Conservation (phyloP, 2,797 vertebrate species). For the Vultur gryphus region DNA sequence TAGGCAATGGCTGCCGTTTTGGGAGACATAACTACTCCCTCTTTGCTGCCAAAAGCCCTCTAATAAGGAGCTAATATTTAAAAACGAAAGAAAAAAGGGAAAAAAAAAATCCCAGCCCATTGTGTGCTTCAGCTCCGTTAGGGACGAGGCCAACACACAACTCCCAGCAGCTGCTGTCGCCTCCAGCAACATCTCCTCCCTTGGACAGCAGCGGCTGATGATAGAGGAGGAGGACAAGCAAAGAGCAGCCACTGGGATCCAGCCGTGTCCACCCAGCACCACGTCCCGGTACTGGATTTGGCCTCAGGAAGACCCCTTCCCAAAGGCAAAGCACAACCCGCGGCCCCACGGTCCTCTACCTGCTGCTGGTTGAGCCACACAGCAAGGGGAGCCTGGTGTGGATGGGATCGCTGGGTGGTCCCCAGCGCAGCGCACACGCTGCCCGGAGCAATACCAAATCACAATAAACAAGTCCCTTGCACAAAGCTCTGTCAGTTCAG, state of each 20-base stretch:
- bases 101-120: background rate
- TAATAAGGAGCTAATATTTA: background rate
- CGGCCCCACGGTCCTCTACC: background rate
- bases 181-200: slow-evolving; percentile 19
- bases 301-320: background rate
- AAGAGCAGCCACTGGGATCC: background rate
- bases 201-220: background rate
- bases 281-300: background rate
- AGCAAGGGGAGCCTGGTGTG: background rate
- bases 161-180: slow-evolving; percentile 18
- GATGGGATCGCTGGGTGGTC: slow-evolving; percentile 65
- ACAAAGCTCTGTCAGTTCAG: slow-evolving; percentile 48
- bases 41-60: background rate
- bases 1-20: background rate
- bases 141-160: background rate
- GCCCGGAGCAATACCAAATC: slow-evolving; percentile 36
- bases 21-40: background rate
- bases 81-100: background rate
- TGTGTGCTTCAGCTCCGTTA: background rate
- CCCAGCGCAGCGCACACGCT: background rate
- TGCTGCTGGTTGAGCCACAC: background rate
- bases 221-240: background rate
- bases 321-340: background rate
- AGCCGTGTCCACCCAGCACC: background rate
- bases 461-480: slow-evolving; percentile 57